Evolutionary conservation across 1,140 invertebrate species (phyloP).

Genomic region (Arion vulgaris): DNA sequence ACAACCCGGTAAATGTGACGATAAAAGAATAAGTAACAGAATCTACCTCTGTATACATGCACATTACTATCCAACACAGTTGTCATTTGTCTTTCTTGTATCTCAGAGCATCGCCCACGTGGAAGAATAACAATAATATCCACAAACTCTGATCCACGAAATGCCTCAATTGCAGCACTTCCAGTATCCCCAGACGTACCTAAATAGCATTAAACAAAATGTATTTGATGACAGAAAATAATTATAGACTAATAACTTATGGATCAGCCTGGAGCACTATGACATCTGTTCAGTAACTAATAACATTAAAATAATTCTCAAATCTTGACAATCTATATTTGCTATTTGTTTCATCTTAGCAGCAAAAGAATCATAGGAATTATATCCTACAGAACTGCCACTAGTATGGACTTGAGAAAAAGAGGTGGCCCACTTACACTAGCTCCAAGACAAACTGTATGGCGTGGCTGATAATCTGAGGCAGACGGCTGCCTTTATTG

Average conservation of each 20-base stretch:
- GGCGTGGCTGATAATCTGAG: no score
- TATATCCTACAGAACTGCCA: no score
- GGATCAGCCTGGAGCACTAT: background rate
- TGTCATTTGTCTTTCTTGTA: constrained; percentile 75
- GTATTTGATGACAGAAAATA: background rate
- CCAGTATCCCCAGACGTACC: constrained; percentile 76
- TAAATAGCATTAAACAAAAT: constrained; percentile 41
- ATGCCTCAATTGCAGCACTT: constrained; percentile 74
- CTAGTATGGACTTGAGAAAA: no score
- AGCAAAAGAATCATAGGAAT: no score
- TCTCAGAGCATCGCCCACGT: constrained; percentile 66
- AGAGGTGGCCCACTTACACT: no score
- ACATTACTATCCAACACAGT: constrained; percentile 73
- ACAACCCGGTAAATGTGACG: no score
- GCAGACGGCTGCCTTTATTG: no score
- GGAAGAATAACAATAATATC: constrained; percentile 75
- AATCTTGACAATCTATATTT: background rate
- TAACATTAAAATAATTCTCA: background rate
- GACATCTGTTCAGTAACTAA: no score
- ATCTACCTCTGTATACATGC: constrained; percentile 69
- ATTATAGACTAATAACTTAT: background rate
- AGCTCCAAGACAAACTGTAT: no score
- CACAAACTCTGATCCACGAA: constrained; percentile 68
- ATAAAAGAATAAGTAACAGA: no score
- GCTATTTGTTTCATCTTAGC: background rate